Percentiles rank a stretch among this genome's conserved stretches.
Conservation (phyloP, 2,113 vertebrate species). For the Pseudopodoces humilis region DNA sequence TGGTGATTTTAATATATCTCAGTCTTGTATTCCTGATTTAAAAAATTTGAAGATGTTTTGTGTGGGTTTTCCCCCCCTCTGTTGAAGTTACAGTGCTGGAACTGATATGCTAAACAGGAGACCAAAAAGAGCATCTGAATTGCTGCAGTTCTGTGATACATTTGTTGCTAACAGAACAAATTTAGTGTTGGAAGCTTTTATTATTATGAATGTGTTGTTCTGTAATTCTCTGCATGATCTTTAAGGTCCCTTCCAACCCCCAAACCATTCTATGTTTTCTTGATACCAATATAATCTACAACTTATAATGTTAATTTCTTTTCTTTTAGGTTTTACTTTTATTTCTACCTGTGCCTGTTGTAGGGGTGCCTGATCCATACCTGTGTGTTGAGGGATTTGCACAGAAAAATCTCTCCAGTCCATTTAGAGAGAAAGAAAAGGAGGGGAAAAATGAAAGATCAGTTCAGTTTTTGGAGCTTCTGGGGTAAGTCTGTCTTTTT, state of each 20-base stretch:
- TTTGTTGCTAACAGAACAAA: neutral
- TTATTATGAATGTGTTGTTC: neutral
- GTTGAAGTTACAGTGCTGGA: neutral
- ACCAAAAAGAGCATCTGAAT: neutral
- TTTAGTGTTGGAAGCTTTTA: neutral
- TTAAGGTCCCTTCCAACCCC: neutral
- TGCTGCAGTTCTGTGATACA: neutral
- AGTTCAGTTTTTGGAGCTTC: neutral
- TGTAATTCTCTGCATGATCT: neutral
- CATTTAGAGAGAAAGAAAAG: neutral
- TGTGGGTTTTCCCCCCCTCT: fast-evolving
- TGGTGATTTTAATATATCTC: neutral
- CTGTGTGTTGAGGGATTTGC: neutral
- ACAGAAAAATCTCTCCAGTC: neutral
- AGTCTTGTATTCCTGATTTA: neutral
- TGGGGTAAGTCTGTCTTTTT: neutral
- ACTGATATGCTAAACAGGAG: neutral
- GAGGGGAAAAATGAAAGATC: fast-evolving
- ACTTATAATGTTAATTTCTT: neutral
- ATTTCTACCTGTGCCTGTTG: neutral
- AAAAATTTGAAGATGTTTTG: neutral
- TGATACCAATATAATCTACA: neutral
- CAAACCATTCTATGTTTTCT: neutral
- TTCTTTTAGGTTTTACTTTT: neutral
- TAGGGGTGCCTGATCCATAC: neutral